These are phyloP conservation scores for Trichomycterus rosablanca DNA, from an alignment of 2,113 vertebrate species.

Conservation along the genomic window DNA sequence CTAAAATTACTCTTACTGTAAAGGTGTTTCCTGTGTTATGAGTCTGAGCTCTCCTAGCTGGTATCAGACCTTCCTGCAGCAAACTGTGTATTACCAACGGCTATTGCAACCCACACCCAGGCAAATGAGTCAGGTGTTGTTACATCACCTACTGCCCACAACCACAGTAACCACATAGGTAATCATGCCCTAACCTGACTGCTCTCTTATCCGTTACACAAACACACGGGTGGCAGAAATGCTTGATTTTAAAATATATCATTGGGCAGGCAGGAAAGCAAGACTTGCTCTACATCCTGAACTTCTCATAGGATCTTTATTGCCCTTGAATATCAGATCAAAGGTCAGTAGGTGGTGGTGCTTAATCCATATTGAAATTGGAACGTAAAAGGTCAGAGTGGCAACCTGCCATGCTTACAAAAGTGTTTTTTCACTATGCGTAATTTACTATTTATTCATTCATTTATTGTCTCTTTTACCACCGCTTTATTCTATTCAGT, in stretches of 20 bases:
- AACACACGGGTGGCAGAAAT: neutral
- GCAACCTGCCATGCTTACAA: too few species aligned
- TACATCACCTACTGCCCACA: constrained; percentile 67
- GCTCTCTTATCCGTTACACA: constrained; percentile 56
- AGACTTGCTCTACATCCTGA: constrained; percentile 15
- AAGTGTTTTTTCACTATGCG: too few species aligned
- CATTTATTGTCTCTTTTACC: too few species aligned
- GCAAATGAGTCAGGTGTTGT: constrained; percentile 74
- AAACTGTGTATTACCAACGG: constrained; percentile 74
- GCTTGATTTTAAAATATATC: neutral
- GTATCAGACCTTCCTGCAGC: constrained; percentile 61
- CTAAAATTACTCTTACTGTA: constrained; percentile 19
- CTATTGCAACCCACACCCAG: constrained; percentile 49
- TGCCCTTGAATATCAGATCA: neutral
- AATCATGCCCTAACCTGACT: constrained; percentile 55
- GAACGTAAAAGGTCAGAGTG: too few species aligned
- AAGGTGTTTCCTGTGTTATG: constrained; percentile 46
- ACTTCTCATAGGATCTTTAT: constrained; percentile 1
- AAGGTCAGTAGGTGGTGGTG: constrained; percentile 13
- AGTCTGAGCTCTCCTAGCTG: constrained; percentile 38
- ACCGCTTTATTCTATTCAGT: too few species aligned
- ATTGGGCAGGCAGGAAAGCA: constrained; percentile 6
- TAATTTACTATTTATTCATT: too few species aligned
- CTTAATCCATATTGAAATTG: neutral
- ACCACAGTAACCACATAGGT: constrained; percentile 54